A percentile compares a stretch with the other conserved stretches of the same genome.
phyloP scores from a whole-genome alignment of 2,113 vertebrate species.

The Aleadryas rufinucha region DNA sequence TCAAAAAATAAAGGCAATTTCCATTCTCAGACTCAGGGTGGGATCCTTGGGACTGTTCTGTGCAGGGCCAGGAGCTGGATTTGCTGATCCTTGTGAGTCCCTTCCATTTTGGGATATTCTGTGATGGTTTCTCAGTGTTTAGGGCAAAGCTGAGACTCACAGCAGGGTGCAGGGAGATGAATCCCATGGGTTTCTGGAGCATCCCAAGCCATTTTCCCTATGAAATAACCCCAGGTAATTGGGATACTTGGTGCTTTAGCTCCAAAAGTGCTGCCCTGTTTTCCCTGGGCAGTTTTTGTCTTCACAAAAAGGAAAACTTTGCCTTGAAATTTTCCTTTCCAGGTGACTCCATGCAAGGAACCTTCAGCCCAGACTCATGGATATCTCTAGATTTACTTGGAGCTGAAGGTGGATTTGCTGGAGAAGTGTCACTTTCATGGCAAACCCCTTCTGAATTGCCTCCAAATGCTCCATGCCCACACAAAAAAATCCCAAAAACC shows the following conservation, averaged over 20 bases:
- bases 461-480: not conserved
- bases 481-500: not conserved
- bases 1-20: not conserved
- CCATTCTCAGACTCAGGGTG: not conserved
- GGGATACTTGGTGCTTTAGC: not conserved
- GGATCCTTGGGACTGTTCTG: not conserved
- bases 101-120: not conserved
- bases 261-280: not conserved
- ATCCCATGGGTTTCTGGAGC: not conserved
- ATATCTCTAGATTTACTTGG: not conserved
- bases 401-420: not conserved
- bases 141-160: not conserved
- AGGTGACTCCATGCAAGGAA: not conserved
- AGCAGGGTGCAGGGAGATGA: fast-evolving
- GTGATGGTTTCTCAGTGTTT: not conserved
- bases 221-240: not conserved
- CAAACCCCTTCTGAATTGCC: not conserved
- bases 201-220: not conserved
- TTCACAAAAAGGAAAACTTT: not conserved
- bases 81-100: not conserved
- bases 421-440: not conserved
- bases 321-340: not conserved
- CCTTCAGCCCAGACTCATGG: not conserved
- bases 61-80: not conserved
- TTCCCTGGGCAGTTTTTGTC: not conserved